Evolutionary conservation across 1,140 invertebrate species (phyloP), one percentile per base, ranked within the genome.

Genomic region (Diachasmimorpha longicaudata): DNA sequence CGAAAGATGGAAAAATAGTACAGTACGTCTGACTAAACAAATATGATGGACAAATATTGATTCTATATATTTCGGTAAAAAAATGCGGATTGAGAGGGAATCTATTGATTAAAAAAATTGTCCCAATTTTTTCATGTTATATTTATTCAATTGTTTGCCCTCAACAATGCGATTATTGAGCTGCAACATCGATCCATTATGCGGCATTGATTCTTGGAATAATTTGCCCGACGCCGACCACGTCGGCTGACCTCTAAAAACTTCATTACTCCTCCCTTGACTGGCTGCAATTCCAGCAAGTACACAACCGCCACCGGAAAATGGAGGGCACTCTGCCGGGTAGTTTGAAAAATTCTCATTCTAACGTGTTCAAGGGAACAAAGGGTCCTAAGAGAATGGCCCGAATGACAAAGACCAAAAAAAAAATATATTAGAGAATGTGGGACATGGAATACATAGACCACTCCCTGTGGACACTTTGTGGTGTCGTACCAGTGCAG

Each of bases 391-490:
- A 19, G 14, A 63, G 19, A 25, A 21, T 76, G 44, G 13, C 66
- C 66, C 71, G 68, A 63, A 63, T 23, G 58, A 31, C 23, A 55
- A 36, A 37, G 21, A 63, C 0, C 1, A 63, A 63, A 58, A 63
- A 63, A 63, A n/a, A n/a, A n/a, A n/a, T n/a, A n/a, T n/a, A 21
- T 55, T 31, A 74, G 70, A 67, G 52, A 67, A 73, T 37, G 58
- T 36, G 25, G 25, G 4, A 67, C 19, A 42, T 39, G 39, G 58
- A 70, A 42, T 21, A 74, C 19, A 71, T 52, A 25, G n/a, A 72
- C 42, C 31, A 44, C 39, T 72, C 31, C 19, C 58, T 39, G 44
- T n/a, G 67, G 37, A 23, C 71, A 68, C 71, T 73, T 71, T 68
- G 39, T 55, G 42, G 63, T 42, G 44, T 63, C 52, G 72, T 55